These are phyloP conservation scores for Lasiurus borealis DNA, from an alignment of 2,113 vertebrate species.

Conservation along the genomic window DNA sequence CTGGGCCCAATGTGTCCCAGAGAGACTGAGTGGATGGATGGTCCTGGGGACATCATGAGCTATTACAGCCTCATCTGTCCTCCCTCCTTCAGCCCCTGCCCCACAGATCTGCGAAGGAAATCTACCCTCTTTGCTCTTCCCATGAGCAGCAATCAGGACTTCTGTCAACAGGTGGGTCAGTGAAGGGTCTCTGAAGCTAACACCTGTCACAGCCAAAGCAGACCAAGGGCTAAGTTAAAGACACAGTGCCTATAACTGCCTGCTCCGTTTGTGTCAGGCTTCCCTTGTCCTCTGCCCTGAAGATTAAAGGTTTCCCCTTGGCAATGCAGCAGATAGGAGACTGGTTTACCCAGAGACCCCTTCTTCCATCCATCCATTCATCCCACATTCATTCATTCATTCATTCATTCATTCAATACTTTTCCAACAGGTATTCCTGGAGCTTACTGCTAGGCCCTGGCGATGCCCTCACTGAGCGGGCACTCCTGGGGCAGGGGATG, in stretches of 20 bases:
- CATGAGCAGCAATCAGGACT: background rate
- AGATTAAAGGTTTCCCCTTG: background rate
- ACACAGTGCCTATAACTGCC: background rate
- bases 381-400: background rate
- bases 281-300: background rate
- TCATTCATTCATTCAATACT: no score
- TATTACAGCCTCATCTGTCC: background rate
- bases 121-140: background rate
- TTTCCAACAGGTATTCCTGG: background rate
- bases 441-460: background rate
- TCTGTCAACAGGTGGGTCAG: background rate
- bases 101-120: background rate
- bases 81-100: background rate
- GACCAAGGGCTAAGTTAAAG: conserved; percentile 33
- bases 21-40: conserved; percentile 5
- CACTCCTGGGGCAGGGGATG: background rate
- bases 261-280: background rate
- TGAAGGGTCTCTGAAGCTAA: background rate
- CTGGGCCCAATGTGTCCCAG: conserved; percentile 35
- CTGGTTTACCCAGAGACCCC: background rate
- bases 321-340: background rate
- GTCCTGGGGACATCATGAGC: background rate
- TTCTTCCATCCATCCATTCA: background rate
- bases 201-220: background rate
- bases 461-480: background rate